Evolutionary conservation across 2,113 vertebrate genomes (phyloP), one percentile per base, ranked within the genome.

Genomic region (Gopherus flavomarginatus): DNA sequence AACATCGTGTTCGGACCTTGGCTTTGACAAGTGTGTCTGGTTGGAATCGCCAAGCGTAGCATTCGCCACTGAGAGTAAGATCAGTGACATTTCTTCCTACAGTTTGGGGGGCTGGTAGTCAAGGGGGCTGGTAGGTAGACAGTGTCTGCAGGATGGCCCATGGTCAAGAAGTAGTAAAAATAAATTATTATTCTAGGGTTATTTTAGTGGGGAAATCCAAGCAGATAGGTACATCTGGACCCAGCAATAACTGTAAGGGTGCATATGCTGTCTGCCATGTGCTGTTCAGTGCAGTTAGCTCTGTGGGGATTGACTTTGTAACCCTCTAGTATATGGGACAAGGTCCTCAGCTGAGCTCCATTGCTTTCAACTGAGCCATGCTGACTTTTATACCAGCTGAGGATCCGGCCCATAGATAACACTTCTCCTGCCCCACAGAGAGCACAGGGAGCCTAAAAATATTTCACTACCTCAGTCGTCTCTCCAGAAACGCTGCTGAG

Each of bases 61-160:
- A 35, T 56, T 44, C 19, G 0, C 12, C 38, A 2, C 8, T 8
- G 1, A 22, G 59, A 53, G 47, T 2, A 38, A n/a, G 69, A 38
- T 19, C 53, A 26, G 75, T 82, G 77, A 24, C 10, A 69, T 49
- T 22, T 24, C 3, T 75, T 80, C 16, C 57, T 14, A 11, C 62
- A 78, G 65, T 50, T 0, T 0, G 24, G 27, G 56, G 31, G n/a
- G 3, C 65, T 78, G 16, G 26, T 35, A 81, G 81, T 88, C 82
- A 42, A 80, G 29, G 57, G 27, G 57, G 11, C 57, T 42, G 5
- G 2, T n/a, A 35, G 31, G 12, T 50, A 4, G 81, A 54, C 3
- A 9, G 29, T 21, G 2, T 92, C 87, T 57, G 19, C 3, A 27
- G 47, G 88, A 57, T 22, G 27, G 75, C 85, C 84, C 65, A 31